These are phyloP conservation scores for Trichonephila inaurata DNA, from an alignment of 1,140 invertebrate species.

Conservation along the genomic window DNA sequence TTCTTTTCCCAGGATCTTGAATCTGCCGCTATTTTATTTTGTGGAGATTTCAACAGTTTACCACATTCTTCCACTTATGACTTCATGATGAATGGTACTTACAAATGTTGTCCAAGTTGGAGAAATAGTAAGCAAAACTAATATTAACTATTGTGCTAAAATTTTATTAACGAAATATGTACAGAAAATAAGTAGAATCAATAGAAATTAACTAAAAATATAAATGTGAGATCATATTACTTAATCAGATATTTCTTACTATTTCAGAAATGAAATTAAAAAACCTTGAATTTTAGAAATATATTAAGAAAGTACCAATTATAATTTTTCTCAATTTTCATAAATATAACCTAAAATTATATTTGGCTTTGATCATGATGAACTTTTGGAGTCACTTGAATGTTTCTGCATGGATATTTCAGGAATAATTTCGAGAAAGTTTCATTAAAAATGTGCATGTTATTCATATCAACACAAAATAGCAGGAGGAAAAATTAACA, in stretches of 20 bases:
- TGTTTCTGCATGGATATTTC: too few species aligned
- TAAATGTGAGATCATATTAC: background rate
- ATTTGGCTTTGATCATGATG: too few species aligned
- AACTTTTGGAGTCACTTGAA: too few species aligned
- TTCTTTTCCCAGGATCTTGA: background rate
- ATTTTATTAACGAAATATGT: background rate
- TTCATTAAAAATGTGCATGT: too few species aligned
- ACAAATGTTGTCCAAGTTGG: slow-evolving; percentile 86
- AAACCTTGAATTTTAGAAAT: too few species aligned
- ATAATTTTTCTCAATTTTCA: too few species aligned
- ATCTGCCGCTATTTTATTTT: slow-evolving; percentile 85
- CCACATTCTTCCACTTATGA: slow-evolving; percentile 89
- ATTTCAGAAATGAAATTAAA: too few species aligned
- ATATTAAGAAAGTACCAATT: too few species aligned
- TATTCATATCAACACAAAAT: too few species aligned
- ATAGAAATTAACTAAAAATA: background rate
- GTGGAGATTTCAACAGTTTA: slow-evolving; percentile 92
- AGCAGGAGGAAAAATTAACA: background rate
- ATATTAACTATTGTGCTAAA: background rate
- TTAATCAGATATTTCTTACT: too few species aligned
- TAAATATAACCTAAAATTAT: too few species aligned
- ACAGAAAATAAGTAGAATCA: background rate
- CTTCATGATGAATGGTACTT: slow-evolving; percentile 85
- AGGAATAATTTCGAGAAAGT: too few species aligned
- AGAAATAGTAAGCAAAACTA: slow-evolving; percentile 85